These are phyloP conservation scores for Drosophila buzzatii DNA, from an alignment of 2,888 invertebrate genomes.

Conservation along the genomic window DNA sequence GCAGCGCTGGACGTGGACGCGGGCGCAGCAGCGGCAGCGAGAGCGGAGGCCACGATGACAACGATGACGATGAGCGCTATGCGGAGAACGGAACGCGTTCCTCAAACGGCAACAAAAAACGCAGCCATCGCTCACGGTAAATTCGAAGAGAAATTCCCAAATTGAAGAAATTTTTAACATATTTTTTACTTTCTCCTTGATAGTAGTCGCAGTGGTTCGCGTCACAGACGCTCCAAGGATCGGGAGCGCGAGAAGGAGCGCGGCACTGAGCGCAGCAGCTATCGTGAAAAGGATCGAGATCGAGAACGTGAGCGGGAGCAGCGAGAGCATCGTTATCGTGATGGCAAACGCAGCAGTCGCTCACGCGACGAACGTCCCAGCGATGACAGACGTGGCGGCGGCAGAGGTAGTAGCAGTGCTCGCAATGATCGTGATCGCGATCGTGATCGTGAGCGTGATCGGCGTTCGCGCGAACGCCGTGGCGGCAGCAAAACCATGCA, in stretches of 20 bases:
- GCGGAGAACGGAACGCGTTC: slow-evolving; percentile 59
- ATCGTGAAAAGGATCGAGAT: slow-evolving; percentile 56
- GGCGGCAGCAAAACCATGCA: slow-evolving; percentile 59
- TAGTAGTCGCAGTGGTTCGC: slow-evolving; percentile 81
- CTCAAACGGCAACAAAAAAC: slow-evolving; percentile 64
- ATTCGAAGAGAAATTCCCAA: not conserved
- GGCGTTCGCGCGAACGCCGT: slow-evolving; percentile 80
- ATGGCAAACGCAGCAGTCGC: slow-evolving; percentile 59
- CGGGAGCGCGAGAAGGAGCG: slow-evolving; percentile 79
- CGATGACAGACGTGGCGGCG: slow-evolving; percentile 66
- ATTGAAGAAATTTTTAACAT: not conserved
- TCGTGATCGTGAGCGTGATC: slow-evolving; percentile 40
- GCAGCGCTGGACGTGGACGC: slow-evolving; percentile 64
- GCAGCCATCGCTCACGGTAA: slow-evolving; percentile 68
- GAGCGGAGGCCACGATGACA: slow-evolving; percentile 61
- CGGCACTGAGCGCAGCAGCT: slow-evolving; percentile 32
- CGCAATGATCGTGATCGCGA: slow-evolving; percentile 29
- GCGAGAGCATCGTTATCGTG: slow-evolving; percentile 71
- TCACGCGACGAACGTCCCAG: slow-evolving; percentile 74
- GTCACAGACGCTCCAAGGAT: slow-evolving; percentile 66
- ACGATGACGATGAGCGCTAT: slow-evolving; percentile 58
- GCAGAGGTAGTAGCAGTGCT: slow-evolving; percentile 19
- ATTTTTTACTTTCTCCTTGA: slow-evolving; percentile 22
- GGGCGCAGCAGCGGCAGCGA: slow-evolving; percentile 54
- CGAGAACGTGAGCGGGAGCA: slow-evolving; percentile 54